Percentiles rank a stretch among this genome's conserved stretches.
Conservation (phyloP, 1,140 invertebrate species). For the Listronotus bonariensis region DNA sequence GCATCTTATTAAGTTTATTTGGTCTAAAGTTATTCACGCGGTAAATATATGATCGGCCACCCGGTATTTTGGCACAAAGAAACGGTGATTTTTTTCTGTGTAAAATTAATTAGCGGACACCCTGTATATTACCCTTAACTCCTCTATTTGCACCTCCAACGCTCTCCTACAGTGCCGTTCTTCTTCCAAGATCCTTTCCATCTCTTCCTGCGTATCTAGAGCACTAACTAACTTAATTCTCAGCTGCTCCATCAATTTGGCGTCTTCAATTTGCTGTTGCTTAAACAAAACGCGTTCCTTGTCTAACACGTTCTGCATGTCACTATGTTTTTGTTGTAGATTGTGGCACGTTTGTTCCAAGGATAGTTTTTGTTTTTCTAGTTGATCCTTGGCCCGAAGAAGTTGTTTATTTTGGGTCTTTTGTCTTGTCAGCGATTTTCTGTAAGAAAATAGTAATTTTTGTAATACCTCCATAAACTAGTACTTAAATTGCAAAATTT, state of each 20-base stretch:
- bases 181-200: constrained; percentile 62
- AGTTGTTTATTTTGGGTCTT: constrained; percentile 41
- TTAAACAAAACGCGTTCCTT: constrained; percentile 53
- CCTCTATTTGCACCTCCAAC: constrained; percentile 59
- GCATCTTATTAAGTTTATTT: too few species aligned
- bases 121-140: constrained; percentile 24
- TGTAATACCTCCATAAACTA: too few species aligned
- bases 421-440: constrained; percentile 47
- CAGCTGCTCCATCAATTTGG: constrained; percentile 65
- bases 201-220: constrained; percentile 65
- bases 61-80: too few species aligned
- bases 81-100: too few species aligned
- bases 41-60: too few species aligned
- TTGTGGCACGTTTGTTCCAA: constrained; percentile 41
- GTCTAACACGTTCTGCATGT: constrained; percentile 59
- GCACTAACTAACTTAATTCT: constrained; percentile 64
- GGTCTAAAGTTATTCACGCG: too few species aligned
- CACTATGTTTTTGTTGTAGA: constrained; percentile 42
- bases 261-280: constrained; percentile 63
- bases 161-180: constrained; percentile 61
- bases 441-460: too few species aligned
- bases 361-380: constrained; percentile 32
- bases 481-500: too few species aligned
- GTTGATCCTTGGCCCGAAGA: constrained; percentile 37
- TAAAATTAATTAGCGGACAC: too few species aligned